Conservation (phyloP, 2,888 invertebrate species). For the Tolmerus cingulatus region DNA sequence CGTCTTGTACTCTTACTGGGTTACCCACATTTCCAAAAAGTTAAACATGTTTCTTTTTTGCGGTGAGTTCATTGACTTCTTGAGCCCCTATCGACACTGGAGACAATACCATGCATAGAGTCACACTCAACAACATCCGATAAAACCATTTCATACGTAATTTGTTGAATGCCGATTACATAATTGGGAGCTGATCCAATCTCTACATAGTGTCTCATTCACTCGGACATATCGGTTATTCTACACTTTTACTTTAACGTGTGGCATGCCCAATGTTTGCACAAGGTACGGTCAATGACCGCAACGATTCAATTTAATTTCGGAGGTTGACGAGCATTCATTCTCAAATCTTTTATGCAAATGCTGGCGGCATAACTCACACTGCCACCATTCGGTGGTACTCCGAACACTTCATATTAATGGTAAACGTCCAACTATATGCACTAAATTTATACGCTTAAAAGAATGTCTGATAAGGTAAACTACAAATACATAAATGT, state of each 20-base stretch:
- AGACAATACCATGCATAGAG: constrained; percentile 36
- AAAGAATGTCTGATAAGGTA: constrained; percentile 19
- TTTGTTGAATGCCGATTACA: constrained; percentile 43
- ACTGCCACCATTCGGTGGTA: constrained; percentile 21
- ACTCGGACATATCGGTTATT: constrained; percentile 28
- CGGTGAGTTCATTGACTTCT: constrained; percentile 44
- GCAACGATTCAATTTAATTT: constrained; percentile 46
- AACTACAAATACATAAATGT: constrained; percentile 34
- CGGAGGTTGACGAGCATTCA: constrained; percentile 39
- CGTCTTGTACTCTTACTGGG: constrained; percentile 51
- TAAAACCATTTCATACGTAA: constrained; percentile 43
- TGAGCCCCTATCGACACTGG: constrained; percentile 29
- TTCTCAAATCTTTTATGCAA: constrained; percentile 28
- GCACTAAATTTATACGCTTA: constrained; percentile 12
- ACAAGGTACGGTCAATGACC: constrained; percentile 52
- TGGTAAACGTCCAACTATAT: not conserved
- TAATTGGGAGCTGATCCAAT: constrained; percentile 38
- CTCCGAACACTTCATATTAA: not conserved
- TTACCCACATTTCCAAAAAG: constrained; percentile 54
- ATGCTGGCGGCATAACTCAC: not conserved
- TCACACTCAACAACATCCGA: constrained; percentile 26
- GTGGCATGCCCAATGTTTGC: constrained; percentile 50
- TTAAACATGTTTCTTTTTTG: constrained; percentile 46
- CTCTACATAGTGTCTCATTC: constrained; percentile 26
- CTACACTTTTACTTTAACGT: constrained; percentile 36